A percentile compares a stretch with the other conserved stretches of the same genome.
Conservation (phyloP, 1,140 invertebrate species). For the Goniozus legneri region DNA sequence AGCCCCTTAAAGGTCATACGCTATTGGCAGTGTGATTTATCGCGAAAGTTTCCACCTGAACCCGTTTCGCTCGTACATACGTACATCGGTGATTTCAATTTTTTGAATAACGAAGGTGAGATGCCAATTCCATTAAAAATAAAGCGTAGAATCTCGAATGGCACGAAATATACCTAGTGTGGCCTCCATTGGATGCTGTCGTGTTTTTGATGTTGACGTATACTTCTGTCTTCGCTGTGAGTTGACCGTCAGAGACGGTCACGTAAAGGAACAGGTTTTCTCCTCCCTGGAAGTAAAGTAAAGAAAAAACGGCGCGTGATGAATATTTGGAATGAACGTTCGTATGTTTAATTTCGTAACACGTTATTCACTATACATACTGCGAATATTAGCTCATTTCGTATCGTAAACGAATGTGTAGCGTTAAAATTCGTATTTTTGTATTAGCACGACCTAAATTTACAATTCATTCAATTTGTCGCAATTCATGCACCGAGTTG, state of each 20-base stretch:
- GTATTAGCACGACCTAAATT: no score
- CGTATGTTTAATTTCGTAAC: not conserved
- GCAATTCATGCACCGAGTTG: not conserved
- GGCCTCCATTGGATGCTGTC: slow-evolving; percentile 29
- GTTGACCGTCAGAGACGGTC: slow-evolving; percentile 65
- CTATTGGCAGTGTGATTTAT: slow-evolving; percentile 11
- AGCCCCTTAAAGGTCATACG: slow-evolving; percentile 9
- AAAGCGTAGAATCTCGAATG: no score
- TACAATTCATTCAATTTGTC: no score
- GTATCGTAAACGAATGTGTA: no score
- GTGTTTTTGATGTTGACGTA: slow-evolving; percentile 60
- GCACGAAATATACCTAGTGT: slow-evolving; percentile 35
- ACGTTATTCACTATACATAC: not conserved
- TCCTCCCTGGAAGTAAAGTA: slow-evolving; percentile 58
- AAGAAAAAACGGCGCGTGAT: not conserved
- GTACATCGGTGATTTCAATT: no score
- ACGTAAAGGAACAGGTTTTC: slow-evolving; percentile 68
- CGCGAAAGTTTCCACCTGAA: no score
- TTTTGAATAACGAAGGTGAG: no score
- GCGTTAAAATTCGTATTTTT: no score
- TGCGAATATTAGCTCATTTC: no score
- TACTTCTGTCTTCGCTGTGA: slow-evolving; percentile 69
- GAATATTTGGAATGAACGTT: not conserved
- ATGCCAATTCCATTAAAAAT: no score
- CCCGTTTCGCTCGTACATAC: no score